Evolutionary conservation across 2,797 vertebrate genomes (phyloP).

Genomic region (Brotula barbata): DNA sequence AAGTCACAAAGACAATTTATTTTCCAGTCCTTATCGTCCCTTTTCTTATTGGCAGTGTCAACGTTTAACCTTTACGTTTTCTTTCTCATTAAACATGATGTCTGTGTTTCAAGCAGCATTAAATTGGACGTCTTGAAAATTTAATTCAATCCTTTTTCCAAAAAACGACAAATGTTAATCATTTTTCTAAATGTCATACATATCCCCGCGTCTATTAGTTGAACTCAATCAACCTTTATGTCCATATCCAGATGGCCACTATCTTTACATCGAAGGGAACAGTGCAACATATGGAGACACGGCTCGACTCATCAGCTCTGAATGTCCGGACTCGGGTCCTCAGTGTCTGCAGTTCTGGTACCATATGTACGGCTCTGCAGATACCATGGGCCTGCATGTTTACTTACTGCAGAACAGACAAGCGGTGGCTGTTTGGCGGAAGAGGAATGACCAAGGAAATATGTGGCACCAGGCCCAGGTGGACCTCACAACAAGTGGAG

Average conservation of each 20-base stretch:
- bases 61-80: no score
- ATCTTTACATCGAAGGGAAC: constrained; percentile 76
- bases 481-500: constrained; percentile 59
- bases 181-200: background rate
- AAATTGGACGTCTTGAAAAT: no score
- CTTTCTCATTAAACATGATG: no score
- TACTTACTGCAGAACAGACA: constrained; percentile 64
- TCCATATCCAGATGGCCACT: constrained; percentile 62
- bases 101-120: no score
- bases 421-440: constrained; percentile 56
- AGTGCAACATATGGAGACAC: constrained; percentile 63
- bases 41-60: no score
- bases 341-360: constrained; percentile 83
- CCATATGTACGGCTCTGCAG: constrained; percentile 77
- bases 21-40: no score
- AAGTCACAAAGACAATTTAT: no score
- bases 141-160: no score
- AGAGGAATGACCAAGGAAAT: constrained; percentile 74
- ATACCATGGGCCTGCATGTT: constrained; percentile 76
- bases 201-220: background rate
- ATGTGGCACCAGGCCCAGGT: constrained; percentile 73
- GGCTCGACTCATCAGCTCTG: constrained; percentile 72
- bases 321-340: constrained; percentile 65
- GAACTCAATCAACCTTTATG: background rate
- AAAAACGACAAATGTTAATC: no score